Evolutionary conservation across 2,113 vertebrate genomes (phyloP), one percentile per base, ranked within the genome.

Genomic region (Tringa solitaria): DNA sequence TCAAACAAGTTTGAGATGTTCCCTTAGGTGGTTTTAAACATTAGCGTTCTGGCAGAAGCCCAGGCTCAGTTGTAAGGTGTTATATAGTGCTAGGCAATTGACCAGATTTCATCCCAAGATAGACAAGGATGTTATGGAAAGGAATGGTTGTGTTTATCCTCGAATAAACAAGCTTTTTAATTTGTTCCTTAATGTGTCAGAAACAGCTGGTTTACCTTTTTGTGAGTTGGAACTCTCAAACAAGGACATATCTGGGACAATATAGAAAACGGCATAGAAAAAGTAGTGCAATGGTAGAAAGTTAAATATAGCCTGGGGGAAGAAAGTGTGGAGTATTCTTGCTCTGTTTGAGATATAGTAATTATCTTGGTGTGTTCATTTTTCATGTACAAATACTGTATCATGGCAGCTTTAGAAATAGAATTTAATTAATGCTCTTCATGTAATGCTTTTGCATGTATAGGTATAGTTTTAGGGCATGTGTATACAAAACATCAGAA

Each of bases 1-100:
- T 82, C 75, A 93, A 37, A 84, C 46, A 94, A 84, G 57, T 80
- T 54, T 69, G 88, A 92, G 70, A 59, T 81, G 43, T 81, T 91
- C 75, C 86, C 75, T 61, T 63, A 50, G 72, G 90, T 90, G 53
- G 4, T 82, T 96, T 94, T 87, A 91, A 89, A 83, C 24, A 75
- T 72, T 50, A 79, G 46, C n/a, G 95, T 91, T 68, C 84, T 95
- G 83, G 88, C 7, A 2, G 65, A 54, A 90, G 72, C 37, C 81
- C 80, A 76, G 41, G 35, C 77, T 94, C 32, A 14, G 14, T 86
- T 83, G 82, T 73, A 70, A 87, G 51, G 43, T 91, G 26, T 32
- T 50, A 35, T 67, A 11, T 45, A n/a, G 24, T 37, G 67, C 51
- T 54, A 88, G 69, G 39, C 0, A 0, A 43, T 56, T 57, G 45